Base-by-base conservation (phyloP, 2,113 vertebrate species). In the Saccopteryx bilineata region DNA sequence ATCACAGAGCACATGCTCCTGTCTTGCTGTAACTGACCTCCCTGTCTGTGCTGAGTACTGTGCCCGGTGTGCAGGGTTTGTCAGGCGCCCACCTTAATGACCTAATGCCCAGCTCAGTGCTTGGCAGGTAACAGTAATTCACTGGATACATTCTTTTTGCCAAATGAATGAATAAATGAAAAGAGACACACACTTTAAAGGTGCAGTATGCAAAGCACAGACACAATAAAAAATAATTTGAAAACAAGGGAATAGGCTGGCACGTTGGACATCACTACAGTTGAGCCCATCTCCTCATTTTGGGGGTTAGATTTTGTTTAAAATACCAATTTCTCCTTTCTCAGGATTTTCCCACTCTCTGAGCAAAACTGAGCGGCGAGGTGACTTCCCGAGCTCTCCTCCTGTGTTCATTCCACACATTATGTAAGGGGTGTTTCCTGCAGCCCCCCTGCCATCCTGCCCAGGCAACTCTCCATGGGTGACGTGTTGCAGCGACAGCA, bases 401-500 rank as follows among this genome's bases (percentile, higher is more conserved):
- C 2, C 0, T 46, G 1, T 9, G 3, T 48, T 71, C 79, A 26
- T 21, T 65, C 63, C 39, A 15, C 31, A 75, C 54, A 52, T 23
- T 23, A 12, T 7, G 21, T 56, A 50, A 1, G 13, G 46, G 14
- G 17, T 9, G 1, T 14, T 26, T 46, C 33, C 56, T 78, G 39
- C 54, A 79, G 17, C 9, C 14, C 7, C 18, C 12, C 66, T 4
- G 0, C 48, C 50, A 61, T 6, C 2, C 56, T 18, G 4, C 68
- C 0, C 7, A 9, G 63, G 48, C n/a, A 33, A 6, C 7, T 1
- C 28, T 23, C 33, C 3, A 9, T 21, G 23, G 9, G 17, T 9
- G 5, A 19, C 2, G 0, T 7, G 14, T 14, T 14, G 10, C 39
- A 24, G 13, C 23, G 14, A 4, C 4, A 21, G 66, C 18, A 0